A percentile compares a stretch with the other conserved stretches of the same genome.
These are phyloP conservation scores for Apamea crenata DNA, from an alignment of 2,888 invertebrate genomes.

Conservation along the genomic window DNA sequence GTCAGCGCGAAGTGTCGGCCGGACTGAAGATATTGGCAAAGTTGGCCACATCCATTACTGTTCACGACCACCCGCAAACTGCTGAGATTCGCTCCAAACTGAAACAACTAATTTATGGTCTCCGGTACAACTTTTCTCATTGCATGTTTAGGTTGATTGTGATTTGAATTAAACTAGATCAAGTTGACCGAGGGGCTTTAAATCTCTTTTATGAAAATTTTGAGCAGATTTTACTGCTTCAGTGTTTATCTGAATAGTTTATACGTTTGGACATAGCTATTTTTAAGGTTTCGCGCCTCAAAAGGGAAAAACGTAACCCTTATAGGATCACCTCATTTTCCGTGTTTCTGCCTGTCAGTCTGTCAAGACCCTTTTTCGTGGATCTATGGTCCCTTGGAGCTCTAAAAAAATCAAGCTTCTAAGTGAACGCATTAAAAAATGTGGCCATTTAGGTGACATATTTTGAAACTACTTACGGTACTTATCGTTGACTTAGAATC, in stretches of 20 bases:
- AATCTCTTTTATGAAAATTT: background rate
- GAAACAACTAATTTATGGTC: conserved; percentile 4
- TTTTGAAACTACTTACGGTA: too few species aligned
- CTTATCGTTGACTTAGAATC: too few species aligned
- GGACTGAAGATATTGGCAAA: conserved; percentile 39
- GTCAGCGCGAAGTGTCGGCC: conserved; percentile 7
- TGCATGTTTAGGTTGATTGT: conserved; percentile 12
- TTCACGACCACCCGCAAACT: conserved; percentile 5
- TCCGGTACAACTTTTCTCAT: background rate
- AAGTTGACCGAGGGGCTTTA: background rate
- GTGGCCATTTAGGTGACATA: too few species aligned
- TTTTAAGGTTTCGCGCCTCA: background rate
- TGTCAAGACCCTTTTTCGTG: background rate
- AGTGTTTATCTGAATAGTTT: background rate
- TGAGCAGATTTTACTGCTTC: background rate
- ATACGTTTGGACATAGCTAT: background rate
- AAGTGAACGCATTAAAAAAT: background rate
- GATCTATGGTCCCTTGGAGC: background rate
- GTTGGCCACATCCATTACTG: conserved; percentile 42
- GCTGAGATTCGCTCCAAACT: conserved; percentile 22
- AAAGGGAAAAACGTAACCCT: too few species aligned
- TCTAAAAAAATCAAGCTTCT: background rate
- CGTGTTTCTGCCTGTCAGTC: too few species aligned
- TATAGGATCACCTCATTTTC: too few species aligned
- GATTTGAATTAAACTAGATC: background rate